Evolutionary conservation across 2,888 invertebrate genomes (phyloP).

Genomic region (Drosophila ochracea): DNA sequence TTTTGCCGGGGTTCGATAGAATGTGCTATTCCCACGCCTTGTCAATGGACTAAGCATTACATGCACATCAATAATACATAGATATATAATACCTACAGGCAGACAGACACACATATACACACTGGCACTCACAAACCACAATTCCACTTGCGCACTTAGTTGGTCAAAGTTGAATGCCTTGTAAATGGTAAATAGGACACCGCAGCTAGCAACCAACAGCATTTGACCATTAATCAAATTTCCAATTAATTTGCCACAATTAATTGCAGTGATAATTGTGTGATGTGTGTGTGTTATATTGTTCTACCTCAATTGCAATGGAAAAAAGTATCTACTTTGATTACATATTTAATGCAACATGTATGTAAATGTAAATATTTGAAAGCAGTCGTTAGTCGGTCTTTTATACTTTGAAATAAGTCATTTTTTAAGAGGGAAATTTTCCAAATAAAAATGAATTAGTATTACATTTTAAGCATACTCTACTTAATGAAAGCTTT

Average conservation of each 20-base stretch:
- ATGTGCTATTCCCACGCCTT: conserved; percentile 62
- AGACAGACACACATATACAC: conserved; percentile 8
- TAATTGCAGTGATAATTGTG: conserved; percentile 77
- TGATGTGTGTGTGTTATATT: conserved; percentile 1
- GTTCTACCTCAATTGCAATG: conserved; percentile 5
- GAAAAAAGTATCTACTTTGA: neutral
- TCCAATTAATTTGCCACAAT: conserved; percentile 81
- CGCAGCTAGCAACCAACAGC: conserved; percentile 53
- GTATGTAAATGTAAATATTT: neutral
- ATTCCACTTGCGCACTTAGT: conserved; percentile 34
- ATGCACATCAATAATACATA: neutral
- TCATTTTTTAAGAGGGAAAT: no score
- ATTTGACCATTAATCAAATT: conserved; percentile 77
- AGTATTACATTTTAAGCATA: neutral
- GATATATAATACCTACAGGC: conserved; percentile 11
- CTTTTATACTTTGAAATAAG: neutral
- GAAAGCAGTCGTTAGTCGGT: neutral
- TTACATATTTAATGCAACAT: neutral
- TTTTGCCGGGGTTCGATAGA: conserved; percentile 14
- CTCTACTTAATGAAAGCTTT: neutral
- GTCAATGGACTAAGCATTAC: conserved; percentile 44
- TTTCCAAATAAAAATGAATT: no score
- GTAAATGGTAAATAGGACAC: conserved; percentile 50
- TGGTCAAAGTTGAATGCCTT: conserved; percentile 71
- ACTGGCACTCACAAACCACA: conserved; percentile 36